These are phyloP conservation scores for Centropyge bicolor DNA, from an alignment of 2,797 vertebrate species.

Conservation along the genomic window DNA sequence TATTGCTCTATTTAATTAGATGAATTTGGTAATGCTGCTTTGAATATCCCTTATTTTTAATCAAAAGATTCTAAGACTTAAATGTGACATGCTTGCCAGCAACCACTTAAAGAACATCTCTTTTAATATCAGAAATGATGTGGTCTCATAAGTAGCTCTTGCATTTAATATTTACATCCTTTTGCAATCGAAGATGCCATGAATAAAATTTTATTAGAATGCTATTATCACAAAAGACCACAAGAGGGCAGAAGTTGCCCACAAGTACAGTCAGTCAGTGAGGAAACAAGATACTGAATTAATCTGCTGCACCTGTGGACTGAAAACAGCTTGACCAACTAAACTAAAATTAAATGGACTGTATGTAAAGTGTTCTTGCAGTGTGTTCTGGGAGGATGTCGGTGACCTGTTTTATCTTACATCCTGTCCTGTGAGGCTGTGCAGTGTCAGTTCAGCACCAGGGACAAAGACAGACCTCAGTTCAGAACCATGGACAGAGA, in stretches of 20 bases:
- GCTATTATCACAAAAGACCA: slow-evolving; percentile 43
- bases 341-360: not conserved
- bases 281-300: not conserved
- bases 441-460: slow-evolving; percentile 45
- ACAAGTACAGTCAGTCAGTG: slow-evolving; percentile 25
- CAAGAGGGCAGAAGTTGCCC: slow-evolving; percentile 65
- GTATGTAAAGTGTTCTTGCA: not conserved
- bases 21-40: not conserved
- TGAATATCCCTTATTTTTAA: not conserved
- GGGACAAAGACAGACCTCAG: slow-evolving; percentile 39
- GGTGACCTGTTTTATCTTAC: not conserved
- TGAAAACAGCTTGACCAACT: not conserved
- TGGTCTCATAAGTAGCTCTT: not conserved
- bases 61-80: not conserved
- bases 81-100: not conserved
- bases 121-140: not conserved
- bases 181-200: not conserved
- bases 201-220: not conserved
- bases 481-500: slow-evolving; percentile 62
- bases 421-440: not conserved
- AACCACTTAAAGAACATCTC: not conserved
- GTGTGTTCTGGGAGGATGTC: not conserved
- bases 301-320: not conserved
- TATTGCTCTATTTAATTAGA: not conserved
- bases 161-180: not conserved